Conservation (phyloP, 2,113 vertebrate species). For the Grus americana region DNA sequence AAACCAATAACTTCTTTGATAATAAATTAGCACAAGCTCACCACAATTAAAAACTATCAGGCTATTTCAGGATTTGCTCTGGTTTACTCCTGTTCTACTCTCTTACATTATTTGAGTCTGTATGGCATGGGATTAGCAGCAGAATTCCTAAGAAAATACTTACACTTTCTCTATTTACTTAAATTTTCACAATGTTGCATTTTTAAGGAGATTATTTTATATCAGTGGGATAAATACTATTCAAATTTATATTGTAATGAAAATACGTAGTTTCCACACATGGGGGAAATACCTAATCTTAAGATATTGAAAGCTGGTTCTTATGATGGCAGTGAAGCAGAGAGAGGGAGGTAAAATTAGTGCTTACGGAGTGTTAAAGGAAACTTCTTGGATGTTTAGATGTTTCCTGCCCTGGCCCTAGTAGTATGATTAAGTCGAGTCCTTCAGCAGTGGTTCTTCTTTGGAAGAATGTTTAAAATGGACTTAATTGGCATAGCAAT, state of each 20-base stretch:
- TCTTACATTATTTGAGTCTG: not conserved
- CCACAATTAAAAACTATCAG: not conserved
- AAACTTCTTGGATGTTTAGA: not conserved
- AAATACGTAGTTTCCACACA: not conserved
- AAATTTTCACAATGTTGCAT: not conserved
- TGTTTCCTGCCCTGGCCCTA: not conserved
- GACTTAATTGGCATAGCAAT: not conserved
- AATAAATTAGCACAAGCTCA: not conserved
- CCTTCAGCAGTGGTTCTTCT: not conserved
- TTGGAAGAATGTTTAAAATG: not conserved
- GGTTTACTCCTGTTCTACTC: not conserved
- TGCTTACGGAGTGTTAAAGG: not conserved
- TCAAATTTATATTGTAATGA: not conserved
- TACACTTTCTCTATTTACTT: not conserved
- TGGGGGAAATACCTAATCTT: not conserved
- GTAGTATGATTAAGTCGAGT: not conserved
- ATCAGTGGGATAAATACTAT: not conserved
- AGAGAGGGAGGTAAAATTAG: not conserved
- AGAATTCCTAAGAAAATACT: not conserved
- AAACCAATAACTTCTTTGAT: not conserved
- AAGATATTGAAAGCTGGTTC: not conserved
- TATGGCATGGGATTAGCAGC: not conserved
- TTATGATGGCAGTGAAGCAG: not conserved
- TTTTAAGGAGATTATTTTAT: conserved; percentile 4
- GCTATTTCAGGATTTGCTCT: not conserved